Percentiles rank a stretch among this genome's conserved stretches.
Conservation (phyloP, 2,113 vertebrate species). For the Vicugna pacos region DNA sequence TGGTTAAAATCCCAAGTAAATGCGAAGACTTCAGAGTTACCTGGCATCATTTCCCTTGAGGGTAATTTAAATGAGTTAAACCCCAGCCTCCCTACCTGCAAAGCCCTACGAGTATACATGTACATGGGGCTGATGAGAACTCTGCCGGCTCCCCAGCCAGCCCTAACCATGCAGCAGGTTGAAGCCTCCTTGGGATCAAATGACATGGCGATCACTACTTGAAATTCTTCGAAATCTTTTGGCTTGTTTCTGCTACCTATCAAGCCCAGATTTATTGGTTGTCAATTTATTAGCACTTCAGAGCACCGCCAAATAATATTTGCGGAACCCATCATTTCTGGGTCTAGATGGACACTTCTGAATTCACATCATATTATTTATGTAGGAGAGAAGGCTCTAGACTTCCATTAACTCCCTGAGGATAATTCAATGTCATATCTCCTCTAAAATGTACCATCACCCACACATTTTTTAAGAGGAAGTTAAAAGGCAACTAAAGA, state of each 20-base stretch:
- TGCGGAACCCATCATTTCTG: not conserved
- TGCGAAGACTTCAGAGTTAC: not conserved
- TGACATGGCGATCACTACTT: not conserved
- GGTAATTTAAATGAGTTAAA: not conserved
- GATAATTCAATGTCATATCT: slow-evolving; percentile 32
- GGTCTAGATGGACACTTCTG: not conserved
- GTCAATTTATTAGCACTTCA: not conserved
- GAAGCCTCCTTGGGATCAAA: not conserved
- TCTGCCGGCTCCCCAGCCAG: not conserved
- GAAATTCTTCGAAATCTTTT: slow-evolving; percentile 14
- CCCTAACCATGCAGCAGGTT: not conserved
- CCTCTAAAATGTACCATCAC: not conserved
- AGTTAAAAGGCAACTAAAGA: slow-evolving; percentile 34
- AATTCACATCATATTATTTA: not conserved
- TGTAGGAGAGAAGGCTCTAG: slow-evolving; percentile 1
- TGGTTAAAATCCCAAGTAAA: slow-evolving; percentile 50
- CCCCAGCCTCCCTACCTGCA: not conserved
- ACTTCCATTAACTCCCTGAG: not conserved
- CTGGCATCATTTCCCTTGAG: not conserved
- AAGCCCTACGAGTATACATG: not conserved
- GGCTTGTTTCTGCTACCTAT: not conserved
- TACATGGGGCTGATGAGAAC: not conserved
- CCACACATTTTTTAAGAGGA: not conserved
- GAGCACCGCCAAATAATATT: not conserved
- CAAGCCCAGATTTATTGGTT: not conserved